phyloP scores from a whole-genome alignment of 1,140 invertebrate genomes.

The Trichomalopsis sarcophagae region DNA sequence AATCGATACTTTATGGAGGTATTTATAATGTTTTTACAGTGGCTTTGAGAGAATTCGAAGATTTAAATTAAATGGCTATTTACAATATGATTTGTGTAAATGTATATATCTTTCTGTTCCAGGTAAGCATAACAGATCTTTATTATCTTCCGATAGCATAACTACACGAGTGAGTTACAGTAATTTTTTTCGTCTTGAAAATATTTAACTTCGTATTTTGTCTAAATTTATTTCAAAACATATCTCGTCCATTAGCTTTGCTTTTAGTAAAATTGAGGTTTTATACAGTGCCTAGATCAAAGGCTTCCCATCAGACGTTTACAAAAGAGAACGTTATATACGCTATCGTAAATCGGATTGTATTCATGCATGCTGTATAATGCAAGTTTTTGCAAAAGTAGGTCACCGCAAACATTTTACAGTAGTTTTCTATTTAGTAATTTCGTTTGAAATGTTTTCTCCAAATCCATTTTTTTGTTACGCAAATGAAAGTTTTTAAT shows the following conservation, averaged over 20 bases:
- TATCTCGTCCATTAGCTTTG: background rate
- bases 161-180: no score
- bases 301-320: background rate
- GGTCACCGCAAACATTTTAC: background rate
- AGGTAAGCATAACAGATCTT: no score
- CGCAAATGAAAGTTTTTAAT: no score
- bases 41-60: no score
- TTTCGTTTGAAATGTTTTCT: background rate
- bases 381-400: background rate
- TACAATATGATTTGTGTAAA: no score
- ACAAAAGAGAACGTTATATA: background rate
- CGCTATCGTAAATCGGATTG: background rate
- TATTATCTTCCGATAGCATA: no score
- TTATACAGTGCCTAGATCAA: background rate
- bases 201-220: background rate
- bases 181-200: no score
- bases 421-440: background rate
- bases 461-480: background rate
- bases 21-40: no score
- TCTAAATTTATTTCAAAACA: background rate
- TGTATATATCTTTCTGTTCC: no score
- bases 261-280: background rate
- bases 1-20: background rate
- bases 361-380: background rate
- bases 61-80: no score